Base-by-base conservation (phyloP, 2,888 invertebrate species). In the Eupithecia abbreviata region DNA sequence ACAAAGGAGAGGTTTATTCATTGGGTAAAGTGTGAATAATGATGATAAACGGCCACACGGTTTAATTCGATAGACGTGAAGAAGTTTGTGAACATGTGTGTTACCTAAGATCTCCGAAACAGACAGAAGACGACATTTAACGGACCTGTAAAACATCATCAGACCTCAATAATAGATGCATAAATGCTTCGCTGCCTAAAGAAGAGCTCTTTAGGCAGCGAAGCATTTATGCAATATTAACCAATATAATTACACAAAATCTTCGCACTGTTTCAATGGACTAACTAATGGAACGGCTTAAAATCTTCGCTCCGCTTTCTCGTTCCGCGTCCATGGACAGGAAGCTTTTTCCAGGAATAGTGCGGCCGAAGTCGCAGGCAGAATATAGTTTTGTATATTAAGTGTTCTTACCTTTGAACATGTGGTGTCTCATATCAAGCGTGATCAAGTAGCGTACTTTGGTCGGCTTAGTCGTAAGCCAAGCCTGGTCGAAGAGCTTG, bases 371-470 rank as follows among this genome's bases (percentile, higher is more conserved):
- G 49, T 13, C 12, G 49, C 49, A 13, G 51, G 15, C 15, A 15
- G 43, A 68, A 10, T n/a, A 4, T 15, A 42, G 9, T 66, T 66
- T 15, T 43, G n/a, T 10, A n/a, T 9, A 10, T 42, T 42, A 42
- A 42, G 15, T n/a, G 1, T n/a, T 10, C 4, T 76, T 88, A 95
- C 95, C 95, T 91, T 93, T 94, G 77, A 95, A 95, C 95, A 95
- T 95, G 83, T 94, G 93, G 85, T 92, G 90, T 88, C 95, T 90
- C 93, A 95, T 93, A 77, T 95, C 95, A 87, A 95, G 85, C 12
- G 95, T 95, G 84, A 95, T 94, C 86, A 95, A 80, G 81, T 94
- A 95, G 74, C 92, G 90, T 6, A 84, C 87, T 0, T 92, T 91
- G 4, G 93, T 94, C 0, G 93, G 89, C 47, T 90, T 89, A 1